Evolutionary conservation across 2,797 vertebrate species (phyloP), one percentile per base, ranked within the genome.

Genomic region (Austrolebias charrua): DNA sequence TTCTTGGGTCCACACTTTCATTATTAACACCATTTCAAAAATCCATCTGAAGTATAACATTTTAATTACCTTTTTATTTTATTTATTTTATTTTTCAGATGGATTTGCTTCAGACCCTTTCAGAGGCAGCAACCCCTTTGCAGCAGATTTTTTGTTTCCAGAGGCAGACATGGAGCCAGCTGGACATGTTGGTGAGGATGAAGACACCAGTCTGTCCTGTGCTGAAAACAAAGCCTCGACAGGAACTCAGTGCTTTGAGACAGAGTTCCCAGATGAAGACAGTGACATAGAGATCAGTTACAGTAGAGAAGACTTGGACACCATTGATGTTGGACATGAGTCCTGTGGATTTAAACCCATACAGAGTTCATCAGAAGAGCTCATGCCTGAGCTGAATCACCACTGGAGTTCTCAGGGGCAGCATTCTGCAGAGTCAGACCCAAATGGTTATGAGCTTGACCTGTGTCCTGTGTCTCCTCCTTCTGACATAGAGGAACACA

Each of bases 21-120:
- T 33, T 5, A 33, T 33, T 33, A 33, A 33, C 8, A 8, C 31
- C 31, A 8, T 8, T 33, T 33, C 31, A 33, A 33, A 33, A 33
- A 8, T 33, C 31, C 31, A 33, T 8, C n/a, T n/a, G 20, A 44
- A 57, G 18, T 16, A 49, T 10, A 38, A 46, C 51, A 10, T 47
- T n/a, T 62, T 60, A 9, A 55, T n/a, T 28, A 57, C 52, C 24
- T 24, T 24, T 24, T 24, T 24, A 2, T 24, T 3, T 24, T 33
- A 6, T 31, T 31, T 4, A 31, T 62, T 15, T 0, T 69, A 2
- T 63, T 63, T 71, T 60, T 47, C 79, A 96, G 96, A 95, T 91
- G 95, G 94, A 52, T 96, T 98, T 59, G 93, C 93, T 71, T 91
- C 92, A 4, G 94, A 96, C 68, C 94, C 94, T 24, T 95, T 96